Evolutionary conservation across 1,140 invertebrate genomes (phyloP).

Genomic region (Hylaeus anthracinus): DNA sequence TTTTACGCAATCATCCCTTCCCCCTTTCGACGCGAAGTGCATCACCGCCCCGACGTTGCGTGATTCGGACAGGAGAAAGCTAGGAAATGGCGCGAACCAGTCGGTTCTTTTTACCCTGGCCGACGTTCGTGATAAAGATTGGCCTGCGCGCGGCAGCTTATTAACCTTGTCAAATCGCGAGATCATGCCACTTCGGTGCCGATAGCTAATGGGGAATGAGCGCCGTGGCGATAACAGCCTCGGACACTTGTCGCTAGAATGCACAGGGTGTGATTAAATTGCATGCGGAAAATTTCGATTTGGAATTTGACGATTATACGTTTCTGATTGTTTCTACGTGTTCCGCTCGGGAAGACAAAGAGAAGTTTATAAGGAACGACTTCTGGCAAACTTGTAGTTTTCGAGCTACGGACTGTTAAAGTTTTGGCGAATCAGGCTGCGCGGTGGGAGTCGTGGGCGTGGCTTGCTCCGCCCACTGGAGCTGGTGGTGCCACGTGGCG

Average conservation of each 20-base stretch:
- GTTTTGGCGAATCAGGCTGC: no score
- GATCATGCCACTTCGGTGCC: neutral
- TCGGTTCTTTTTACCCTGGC: neutral
- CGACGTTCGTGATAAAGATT: conserved; percentile 45
- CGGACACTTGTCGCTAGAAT: neutral
- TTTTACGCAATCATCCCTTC: conserved; percentile 43
- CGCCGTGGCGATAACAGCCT: neutral
- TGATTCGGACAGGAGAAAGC: conserved; percentile 57
- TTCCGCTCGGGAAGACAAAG: no score
- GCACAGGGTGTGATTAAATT: neutral
- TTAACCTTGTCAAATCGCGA: conserved; percentile 50
- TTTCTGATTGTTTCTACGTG: no score
- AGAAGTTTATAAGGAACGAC: no score
- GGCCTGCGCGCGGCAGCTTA: conserved; percentile 20
- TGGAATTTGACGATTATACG: no score
- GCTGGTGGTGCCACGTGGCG: no score
- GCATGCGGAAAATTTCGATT: no score
- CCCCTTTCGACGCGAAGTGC: conserved; percentile 22
- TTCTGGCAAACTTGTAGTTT: no score
- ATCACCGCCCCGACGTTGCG: conserved; percentile 46
- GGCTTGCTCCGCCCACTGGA: no score
- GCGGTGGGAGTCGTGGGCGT: no score
- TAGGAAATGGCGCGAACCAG: conserved; percentile 53
- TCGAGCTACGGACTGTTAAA: no score
- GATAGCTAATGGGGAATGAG: conserved; percentile 5